Conservation (phyloP, 2,888 invertebrate genomes). For the Theodoxus fluviatilis region DNA sequence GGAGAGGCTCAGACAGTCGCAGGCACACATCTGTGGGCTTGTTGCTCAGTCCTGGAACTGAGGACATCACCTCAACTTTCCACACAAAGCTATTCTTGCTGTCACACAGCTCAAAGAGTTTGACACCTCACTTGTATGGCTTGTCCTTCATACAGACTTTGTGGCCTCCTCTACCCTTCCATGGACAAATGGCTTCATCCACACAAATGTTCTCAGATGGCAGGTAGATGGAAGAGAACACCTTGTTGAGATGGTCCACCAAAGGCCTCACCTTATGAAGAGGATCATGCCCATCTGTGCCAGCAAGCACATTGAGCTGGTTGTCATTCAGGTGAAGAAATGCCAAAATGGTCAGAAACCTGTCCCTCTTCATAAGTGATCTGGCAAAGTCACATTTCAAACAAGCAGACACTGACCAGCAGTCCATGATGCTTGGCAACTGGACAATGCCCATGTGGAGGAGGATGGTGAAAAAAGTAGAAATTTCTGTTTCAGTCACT, state of each 20-base stretch:
- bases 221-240: not conserved
- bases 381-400: not conserved
- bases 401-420: not conserved
- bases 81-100: conserved; percentile 5
- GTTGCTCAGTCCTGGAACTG: conserved; percentile 14
- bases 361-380: not conserved
- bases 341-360: not conserved
- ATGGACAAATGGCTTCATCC: conserved; percentile 22
- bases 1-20: conserved; percentile 15
- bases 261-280: conserved; percentile 2
- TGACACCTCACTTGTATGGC: conserved; percentile 6
- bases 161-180: not conserved
- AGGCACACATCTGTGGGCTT: conserved; percentile 8
- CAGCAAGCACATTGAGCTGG: too few relatives aligned
- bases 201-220: conserved; percentile 2
- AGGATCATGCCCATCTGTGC: conserved; percentile 6
- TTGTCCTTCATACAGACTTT: conserved; percentile 23
- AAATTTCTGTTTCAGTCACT: not conserved
- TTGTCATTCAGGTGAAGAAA: too few relatives aligned
- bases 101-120: conserved; percentile 21
- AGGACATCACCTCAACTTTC: not conserved
- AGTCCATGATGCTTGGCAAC: not conserved
- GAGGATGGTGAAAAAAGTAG: not conserved
- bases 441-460: conserved; percentile 18
- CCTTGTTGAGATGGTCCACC: not conserved